Percentiles rank a stretch among this genome's conserved stretches.
phyloP scores from a whole-genome alignment of 2,797 vertebrate genomes.

The Clarias platycephalus region DNA sequence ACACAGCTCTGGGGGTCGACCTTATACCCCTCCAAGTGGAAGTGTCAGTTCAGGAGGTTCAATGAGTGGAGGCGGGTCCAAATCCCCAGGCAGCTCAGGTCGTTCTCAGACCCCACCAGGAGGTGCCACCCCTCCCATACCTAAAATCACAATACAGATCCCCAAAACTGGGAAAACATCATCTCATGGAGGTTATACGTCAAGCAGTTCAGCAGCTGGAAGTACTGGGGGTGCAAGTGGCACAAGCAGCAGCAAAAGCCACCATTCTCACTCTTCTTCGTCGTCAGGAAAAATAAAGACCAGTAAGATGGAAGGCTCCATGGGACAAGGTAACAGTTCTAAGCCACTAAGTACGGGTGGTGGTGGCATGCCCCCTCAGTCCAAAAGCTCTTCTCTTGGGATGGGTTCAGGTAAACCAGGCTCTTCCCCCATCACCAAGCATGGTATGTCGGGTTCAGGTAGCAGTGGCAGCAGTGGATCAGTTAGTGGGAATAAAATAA shows the following conservation, averaged over 20 bases:
- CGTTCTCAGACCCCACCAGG: constrained; percentile 95
- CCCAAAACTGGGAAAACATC: constrained; percentile 92
- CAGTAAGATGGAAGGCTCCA: constrained; percentile 87
- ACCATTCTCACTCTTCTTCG: constrained; percentile 93
- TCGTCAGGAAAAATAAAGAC: constrained; percentile 94
- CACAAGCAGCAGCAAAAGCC: constrained; percentile 87
- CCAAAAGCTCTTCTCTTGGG: constrained; percentile 89
- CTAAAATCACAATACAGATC: constrained; percentile 98
- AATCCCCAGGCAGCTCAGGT: constrained; percentile 93
- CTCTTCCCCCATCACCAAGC: constrained; percentile 94
- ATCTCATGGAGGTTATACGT: constrained; percentile 90
- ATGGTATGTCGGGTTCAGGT: constrained; percentile 85
- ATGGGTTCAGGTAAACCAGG: constrained; percentile 90
- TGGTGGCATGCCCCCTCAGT: constrained; percentile 73
- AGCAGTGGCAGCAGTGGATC: constrained; percentile 72
- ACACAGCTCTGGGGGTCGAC: constrained; percentile 88
- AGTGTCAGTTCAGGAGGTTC: constrained; percentile 81
- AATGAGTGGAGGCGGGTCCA: constrained; percentile 90
- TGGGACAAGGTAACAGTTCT: constrained; percentile 80
- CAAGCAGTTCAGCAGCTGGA: constrained; percentile 82
- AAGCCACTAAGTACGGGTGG: constrained; percentile 82
- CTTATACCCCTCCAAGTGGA: constrained; percentile 94
- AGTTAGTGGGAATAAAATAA: constrained; percentile 83
- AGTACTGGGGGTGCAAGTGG: constrained; percentile 68
- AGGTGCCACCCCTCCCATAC: constrained; percentile 93